A percentile compares a stretch with the other conserved stretches of the same genome.
Conservation (phyloP, 2,113 vertebrate genomes). For the Xenopus tropicalis region UCB_Xtro_10.0 CM004448.2:97434001-97434500, state of each 20-base stretch:
- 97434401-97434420: conserved; percentile 41
- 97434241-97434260: conserved; percentile 8
- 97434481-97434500: background rate
- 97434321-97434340: conserved; percentile 35
- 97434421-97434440: conserved; percentile 25
- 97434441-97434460: background rate
- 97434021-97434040: no score
- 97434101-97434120: conserved; percentile 15
- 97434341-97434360: conserved; percentile 38
- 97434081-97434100: background rate
- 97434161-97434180: background rate
- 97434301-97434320: conserved; percentile 38
- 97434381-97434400: conserved; percentile 32
- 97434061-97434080: no score
- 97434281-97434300: conserved; percentile 40
- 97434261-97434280: conserved; percentile 20
- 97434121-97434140: background rate
- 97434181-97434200: conserved; percentile 18
- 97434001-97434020: no score
- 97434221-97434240: conserved; percentile 33
- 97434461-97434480: background rate
- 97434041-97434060: no score
- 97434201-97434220: conserved; percentile 14
- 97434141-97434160: conserved; percentile 1
- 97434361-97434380: conserved; percentile 40